Evolutionary conservation across 2,113 vertebrate genomes (phyloP).

Genomic region (Connochaetes taurinus): DNA sequence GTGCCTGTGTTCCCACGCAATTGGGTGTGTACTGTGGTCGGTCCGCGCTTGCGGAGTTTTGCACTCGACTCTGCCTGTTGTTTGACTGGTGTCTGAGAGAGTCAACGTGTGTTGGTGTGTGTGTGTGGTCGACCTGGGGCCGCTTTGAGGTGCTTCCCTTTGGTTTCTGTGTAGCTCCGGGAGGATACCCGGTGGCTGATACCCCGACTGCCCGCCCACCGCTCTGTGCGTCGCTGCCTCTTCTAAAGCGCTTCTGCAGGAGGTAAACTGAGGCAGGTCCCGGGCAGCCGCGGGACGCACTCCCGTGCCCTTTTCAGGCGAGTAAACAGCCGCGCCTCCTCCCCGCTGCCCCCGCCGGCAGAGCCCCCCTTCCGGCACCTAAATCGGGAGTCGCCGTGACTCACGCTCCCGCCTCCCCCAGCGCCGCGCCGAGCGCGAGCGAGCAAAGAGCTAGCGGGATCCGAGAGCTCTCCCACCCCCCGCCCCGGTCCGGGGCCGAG

Average conservation of each 20-base stretch:
- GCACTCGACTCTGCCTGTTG: neutral
- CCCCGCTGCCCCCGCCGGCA: conserved; percentile 42
- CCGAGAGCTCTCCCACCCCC: neutral
- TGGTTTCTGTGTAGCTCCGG: neutral
- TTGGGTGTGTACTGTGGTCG: neutral
- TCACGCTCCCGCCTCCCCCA: conserved; percentile 70
- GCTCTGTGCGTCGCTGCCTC: neutral
- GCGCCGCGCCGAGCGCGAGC: conserved; percentile 53
- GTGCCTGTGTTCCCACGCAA: neutral
- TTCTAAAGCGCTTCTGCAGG: neutral
- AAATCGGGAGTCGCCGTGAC: conserved; percentile 71
- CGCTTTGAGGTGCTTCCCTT: neutral
- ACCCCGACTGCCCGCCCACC: neutral
- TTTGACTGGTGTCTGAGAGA: neutral
- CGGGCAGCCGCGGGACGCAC: neutral
- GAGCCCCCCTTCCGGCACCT: conserved; percentile 68
- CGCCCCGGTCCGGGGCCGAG: neutral
- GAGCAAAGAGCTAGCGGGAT: conserved; percentile 22
- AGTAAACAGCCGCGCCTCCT: conserved; percentile 66
- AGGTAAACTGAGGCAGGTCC: conserved; percentile 58
- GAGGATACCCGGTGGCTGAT: neutral
- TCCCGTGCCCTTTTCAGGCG: conserved; percentile 46
- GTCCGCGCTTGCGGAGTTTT: neutral
- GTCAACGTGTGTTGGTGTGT: neutral
- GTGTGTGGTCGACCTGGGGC: neutral